Evolutionary conservation across 1,140 invertebrate species (phyloP).

Genomic region (Panagrolaimus sp.): DNA sequence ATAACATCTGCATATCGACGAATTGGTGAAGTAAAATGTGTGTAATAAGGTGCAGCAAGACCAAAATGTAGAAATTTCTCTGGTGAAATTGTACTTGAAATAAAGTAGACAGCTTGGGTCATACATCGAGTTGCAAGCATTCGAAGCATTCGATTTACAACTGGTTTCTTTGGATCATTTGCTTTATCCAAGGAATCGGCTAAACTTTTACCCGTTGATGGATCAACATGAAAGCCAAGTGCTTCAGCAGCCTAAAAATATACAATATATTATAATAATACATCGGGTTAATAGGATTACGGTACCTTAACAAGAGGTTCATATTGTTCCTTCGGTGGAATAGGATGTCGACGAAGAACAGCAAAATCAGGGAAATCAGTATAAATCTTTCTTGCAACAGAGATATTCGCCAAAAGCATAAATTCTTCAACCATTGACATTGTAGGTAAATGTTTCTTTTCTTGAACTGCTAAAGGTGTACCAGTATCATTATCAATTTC

Average conservation of each 20-base stretch:
- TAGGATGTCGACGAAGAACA: slow-evolving; percentile 80
- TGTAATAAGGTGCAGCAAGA: slow-evolving; percentile 83
- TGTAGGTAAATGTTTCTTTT: slow-evolving; percentile 67
- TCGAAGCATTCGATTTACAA: slow-evolving; percentile 50
- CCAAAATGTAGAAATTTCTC: slow-evolving; percentile 75
- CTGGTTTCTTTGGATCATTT: slow-evolving; percentile 70
- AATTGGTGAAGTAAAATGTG: slow-evolving; percentile 93
- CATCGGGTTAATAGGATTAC: no score
- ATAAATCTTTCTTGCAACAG: slow-evolving; percentile 76
- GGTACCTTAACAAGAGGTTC: slow-evolving; percentile 69
- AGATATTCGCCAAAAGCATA: slow-evolving; percentile 90
- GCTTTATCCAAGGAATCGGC: slow-evolving; percentile 76
- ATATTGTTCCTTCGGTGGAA: slow-evolving; percentile 78
- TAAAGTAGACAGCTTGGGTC: slow-evolving; percentile 97
- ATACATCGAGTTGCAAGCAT: slow-evolving; percentile 83
- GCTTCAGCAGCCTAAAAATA: slow-evolving; percentile 50
- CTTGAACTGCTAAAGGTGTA: slow-evolving; percentile 45
- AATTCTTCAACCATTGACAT: slow-evolving; percentile 98
- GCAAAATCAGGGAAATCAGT: slow-evolving; percentile 82
- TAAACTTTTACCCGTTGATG: slow-evolving; percentile 67
- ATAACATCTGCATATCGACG: slow-evolving; percentile 91
- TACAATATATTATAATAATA: no score
- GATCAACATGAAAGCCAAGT: slow-evolving; percentile 57
- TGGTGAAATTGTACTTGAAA: slow-evolving; percentile 73
- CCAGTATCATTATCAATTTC: slow-evolving; percentile 59